Base-by-base conservation (phyloP, 2,797 vertebrate species). In the Monodelphis domestica region DNA sequence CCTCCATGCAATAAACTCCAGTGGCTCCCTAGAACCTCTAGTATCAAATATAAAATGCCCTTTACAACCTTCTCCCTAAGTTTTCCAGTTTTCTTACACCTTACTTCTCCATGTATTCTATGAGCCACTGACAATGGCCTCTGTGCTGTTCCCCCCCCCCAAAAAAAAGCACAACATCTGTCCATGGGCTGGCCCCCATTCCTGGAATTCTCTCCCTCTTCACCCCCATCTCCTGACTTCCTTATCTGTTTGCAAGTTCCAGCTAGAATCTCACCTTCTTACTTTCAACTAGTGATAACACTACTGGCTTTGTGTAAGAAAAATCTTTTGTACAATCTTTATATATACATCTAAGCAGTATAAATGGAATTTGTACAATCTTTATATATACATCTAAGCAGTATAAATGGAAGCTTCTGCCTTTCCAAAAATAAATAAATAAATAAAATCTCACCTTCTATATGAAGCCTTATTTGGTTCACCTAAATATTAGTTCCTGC, bases 301-400 rank as follows among this genome's bases (percentile, higher is more conserved):
- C 57, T 95, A 78, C 87, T 95, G 88, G 29, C 52, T 93, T 91
- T 94, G 53, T 87, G 30, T 89, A 54, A 90, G n/a, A 38, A 17
- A 63, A 55, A 50, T 84, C 50, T 70, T 93, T 92, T 95, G 54
- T 87, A 53, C 54, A 93, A 55, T n/a, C 38, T 70, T 92, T 90
- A 51, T 93, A 45, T 50, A 50, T 84, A 50, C 24, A 84, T 50
- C 21, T 70, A 78, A 78, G 0, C 38, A 38, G 26, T 28, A 45
- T 45, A 45, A 84, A 84, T 84, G n/a, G n/a, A n/a, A n/a, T n/a
- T n/a, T n/a, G n/a, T n/a, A n/a, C n/a, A n/a, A n/a, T n/a, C n/a
- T n/a, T n/a, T n/a, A n/a, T n/a, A n/a, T n/a, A n/a, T n/a, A n/a
- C n/a, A n/a, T n/a, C n/a, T n/a, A n/a, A n/a, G n/a, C n/a, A n/a